These are phyloP conservation scores for Mirounga angustirostris DNA, from an alignment of 2,113 vertebrate species.

Conservation along the genomic window DNA sequence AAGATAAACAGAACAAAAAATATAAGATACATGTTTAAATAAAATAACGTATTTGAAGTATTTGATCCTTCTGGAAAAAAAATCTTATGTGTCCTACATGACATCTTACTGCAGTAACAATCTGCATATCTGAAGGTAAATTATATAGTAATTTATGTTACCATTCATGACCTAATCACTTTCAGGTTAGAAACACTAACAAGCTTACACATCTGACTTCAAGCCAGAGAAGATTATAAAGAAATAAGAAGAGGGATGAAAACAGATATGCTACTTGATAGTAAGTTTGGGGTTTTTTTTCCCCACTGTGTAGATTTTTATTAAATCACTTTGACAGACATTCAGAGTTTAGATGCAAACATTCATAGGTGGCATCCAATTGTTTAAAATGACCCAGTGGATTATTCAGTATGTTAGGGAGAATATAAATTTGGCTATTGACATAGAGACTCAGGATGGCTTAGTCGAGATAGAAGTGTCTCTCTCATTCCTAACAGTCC, in stretches of 20 bases:
- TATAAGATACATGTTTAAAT: background rate
- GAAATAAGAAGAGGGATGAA: background rate
- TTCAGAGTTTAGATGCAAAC: background rate
- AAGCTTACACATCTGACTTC: constrained; percentile 17
- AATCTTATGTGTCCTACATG: background rate
- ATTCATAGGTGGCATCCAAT: background rate
- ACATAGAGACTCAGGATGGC: background rate
- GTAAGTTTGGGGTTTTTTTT: background rate
- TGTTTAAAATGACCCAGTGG: background rate
- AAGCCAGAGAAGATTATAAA: background rate
- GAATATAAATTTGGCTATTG: background rate
- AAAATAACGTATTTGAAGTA: background rate
- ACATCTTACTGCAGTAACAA: background rate
- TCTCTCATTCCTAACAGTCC: background rate
- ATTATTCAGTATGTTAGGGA: background rate
- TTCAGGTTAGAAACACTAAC: constrained; percentile 28
- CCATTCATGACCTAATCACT: background rate
- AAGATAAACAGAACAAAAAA: constrained; percentile 21
- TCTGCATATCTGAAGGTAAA: background rate
- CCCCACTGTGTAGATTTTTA: background rate
- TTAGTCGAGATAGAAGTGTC: no score
- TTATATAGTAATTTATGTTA: background rate
- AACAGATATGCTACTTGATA: background rate
- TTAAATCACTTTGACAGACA: background rate
- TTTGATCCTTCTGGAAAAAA: background rate